Conservation (phyloP, 2,113 vertebrate species). For the Calonectris borealis region DNA sequence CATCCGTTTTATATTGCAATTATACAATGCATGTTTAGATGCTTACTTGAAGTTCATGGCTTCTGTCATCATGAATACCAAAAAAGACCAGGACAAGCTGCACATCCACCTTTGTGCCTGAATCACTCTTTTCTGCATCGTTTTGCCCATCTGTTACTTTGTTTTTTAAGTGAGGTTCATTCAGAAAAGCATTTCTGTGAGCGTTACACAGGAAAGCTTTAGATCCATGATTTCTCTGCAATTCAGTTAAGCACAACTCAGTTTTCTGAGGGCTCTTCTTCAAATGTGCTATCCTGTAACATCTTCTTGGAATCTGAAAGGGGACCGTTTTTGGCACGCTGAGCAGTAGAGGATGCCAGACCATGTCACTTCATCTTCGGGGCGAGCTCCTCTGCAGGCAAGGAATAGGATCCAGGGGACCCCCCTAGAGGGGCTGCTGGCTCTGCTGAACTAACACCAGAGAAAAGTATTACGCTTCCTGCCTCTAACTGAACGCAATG, state of each 20-base stretch:
- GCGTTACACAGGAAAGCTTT: background rate
- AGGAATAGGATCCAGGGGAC: background rate
- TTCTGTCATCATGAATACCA: conserved; percentile 39
- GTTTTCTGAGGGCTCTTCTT: background rate
- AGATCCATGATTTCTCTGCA: background rate
- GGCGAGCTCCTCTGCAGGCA: background rate
- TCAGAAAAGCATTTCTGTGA: background rate
- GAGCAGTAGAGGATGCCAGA: background rate
- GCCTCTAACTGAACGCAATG: background rate
- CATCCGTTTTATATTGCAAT: conserved; percentile 1
- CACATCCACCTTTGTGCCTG: conserved; percentile 42
- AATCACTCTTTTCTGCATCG: background rate
- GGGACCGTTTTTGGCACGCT: background rate
- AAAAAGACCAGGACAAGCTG: conserved; percentile 5
- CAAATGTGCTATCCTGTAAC: background rate
- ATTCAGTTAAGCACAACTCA: background rate
- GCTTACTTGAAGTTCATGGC: conserved; percentile 37
- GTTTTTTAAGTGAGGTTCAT: background rate
- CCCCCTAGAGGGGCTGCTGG: background rate
- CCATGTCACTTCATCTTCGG: background rate
- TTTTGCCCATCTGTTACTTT: background rate
- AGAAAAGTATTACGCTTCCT: background rate
- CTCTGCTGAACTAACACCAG: background rate
- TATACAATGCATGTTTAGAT: conserved; percentile 29
- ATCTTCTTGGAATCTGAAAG: background rate